Evolutionary conservation across 2,113 vertebrate species (phyloP), one percentile per base, ranked within the genome.

Genomic region (Mesembrinibis cayennensis): DNA sequence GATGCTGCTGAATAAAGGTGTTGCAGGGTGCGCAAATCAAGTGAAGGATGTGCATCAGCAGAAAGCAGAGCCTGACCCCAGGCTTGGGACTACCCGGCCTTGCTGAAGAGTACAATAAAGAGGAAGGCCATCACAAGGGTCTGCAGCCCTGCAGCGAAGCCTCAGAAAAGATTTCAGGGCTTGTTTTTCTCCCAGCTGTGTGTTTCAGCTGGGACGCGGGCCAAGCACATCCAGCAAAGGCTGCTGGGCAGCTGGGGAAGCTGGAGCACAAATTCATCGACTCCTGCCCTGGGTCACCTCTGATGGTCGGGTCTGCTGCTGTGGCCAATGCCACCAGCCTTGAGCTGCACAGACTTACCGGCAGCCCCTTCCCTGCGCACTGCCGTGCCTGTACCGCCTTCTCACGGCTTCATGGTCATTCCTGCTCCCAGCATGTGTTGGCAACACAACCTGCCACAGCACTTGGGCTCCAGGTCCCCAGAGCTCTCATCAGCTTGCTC

Each of bases 391-490:
- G 10, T 74, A 56, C 32, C 6, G 2, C 36, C 18, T 36, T 47
- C 22, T 42, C 14, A 53, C 5, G 6, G 18, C 21, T 56, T 65
- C 21, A 13, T 2, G 9, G 40, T 49, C 36, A 32, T 62, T 52
- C 7, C 7, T 1, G 0, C 11, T 52, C 27, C 40, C 47, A 32
- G 16, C n/a, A 30, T 5, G 9, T 22, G 17, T 6, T 58, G 15
- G 29, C 16, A 44, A 44, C 16, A 20, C 11, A 56, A 8, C 27
- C 18, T 65, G 23, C 29, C 26, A 14, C 13, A 42, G 5, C 29
- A 22, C 15, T 7, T 45, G 22, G 14, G 7, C 44, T 85, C 7
- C 8, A 67, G 14, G 18, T 61, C 20, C 17, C 29, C 26, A 40
- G 16, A 8, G 7, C 16, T 88, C 27, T 69, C 12, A 20, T 12